Percentiles rank a stretch among this genome's conserved stretches.
phyloP scores from a whole-genome alignment of 2,797 vertebrate species.

The Poeciliopsis turneri region DNA sequence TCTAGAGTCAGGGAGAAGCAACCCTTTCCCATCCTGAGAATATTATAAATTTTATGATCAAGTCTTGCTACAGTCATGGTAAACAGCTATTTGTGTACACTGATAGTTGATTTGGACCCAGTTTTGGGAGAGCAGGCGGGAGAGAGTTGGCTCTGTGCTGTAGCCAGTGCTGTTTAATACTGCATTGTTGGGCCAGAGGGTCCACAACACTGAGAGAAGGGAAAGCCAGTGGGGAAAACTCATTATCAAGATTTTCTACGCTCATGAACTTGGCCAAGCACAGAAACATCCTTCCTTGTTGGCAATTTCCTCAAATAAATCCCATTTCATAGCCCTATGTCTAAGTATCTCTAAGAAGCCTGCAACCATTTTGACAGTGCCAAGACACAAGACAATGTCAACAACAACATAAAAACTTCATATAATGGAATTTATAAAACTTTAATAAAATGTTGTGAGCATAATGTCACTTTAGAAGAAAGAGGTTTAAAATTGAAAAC shows the following conservation, averaged over 20 bases:
- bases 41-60: conserved; percentile 13
- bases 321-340: conserved; percentile 70
- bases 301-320: conserved; percentile 65
- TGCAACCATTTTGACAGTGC: conserved; percentile 40
- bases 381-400: conserved; percentile 34
- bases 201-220: conserved; percentile 79
- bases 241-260: conserved; percentile 37
- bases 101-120: conserved; percentile 33
- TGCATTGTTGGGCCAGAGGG: conserved; percentile 70
- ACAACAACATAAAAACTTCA: conserved; percentile 33
- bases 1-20: conserved; percentile 61
- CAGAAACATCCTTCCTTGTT: conserved; percentile 40
- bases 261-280: conserved; percentile 29
- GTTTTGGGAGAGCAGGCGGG: conserved; percentile 52
- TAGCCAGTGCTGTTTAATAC: conserved; percentile 75
- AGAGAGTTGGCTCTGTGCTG: conserved; percentile 77
- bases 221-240: conserved; percentile 35
- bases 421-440: conserved; percentile 57
- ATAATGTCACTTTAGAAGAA: conserved; percentile 51
- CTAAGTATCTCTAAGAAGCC: conserved; percentile 26
- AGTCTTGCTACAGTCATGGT: conserved; percentile 8
- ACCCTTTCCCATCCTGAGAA: conserved; percentile 66
- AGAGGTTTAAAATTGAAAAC: conserved; percentile 25
- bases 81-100: conserved; percentile 19
- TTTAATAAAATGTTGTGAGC: conserved; percentile 62